phyloP scores from a whole-genome alignment of 2,888 invertebrate species.

The Xestia ashworthii region DNA sequence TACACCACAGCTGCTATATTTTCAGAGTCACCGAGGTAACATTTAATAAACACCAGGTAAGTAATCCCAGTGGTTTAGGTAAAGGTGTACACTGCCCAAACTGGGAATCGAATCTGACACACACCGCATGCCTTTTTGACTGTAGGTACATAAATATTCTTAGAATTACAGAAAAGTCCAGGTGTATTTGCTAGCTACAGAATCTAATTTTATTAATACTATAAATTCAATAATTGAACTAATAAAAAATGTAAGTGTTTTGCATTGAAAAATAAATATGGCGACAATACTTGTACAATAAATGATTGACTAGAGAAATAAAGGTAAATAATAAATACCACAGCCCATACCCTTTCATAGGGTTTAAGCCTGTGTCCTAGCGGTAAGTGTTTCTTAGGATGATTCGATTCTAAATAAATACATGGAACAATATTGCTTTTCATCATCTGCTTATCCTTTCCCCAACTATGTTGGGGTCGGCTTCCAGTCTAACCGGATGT shows the following conservation, averaged over 20 bases:
- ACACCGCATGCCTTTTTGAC: neutral
- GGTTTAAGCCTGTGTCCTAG: no score
- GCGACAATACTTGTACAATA: neutral
- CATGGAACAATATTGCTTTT: no score
- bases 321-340: neutral
- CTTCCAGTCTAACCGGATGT: no score
- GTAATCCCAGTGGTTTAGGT: neutral
- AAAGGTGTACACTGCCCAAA: neutral
- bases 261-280: slow-evolving; percentile 8
- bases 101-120: neutral
- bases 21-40: neutral
- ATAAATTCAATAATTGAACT: neutral
- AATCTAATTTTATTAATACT: slow-evolving; percentile 19
- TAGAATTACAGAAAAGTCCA: neutral
- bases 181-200: neutral
- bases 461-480: no score
- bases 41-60: neutral
- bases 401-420: no score
- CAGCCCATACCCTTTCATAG: no score
- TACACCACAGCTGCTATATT: neutral
- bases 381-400: no score
- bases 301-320: slow-evolving; percentile 34
- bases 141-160: neutral
- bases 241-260: neutral
- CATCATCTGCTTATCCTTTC: no score